Percentiles rank a stretch among this genome's conserved stretches.
Conservation (phyloP, 2,888 invertebrate genomes). For the Ophion obscuratus region DNA sequence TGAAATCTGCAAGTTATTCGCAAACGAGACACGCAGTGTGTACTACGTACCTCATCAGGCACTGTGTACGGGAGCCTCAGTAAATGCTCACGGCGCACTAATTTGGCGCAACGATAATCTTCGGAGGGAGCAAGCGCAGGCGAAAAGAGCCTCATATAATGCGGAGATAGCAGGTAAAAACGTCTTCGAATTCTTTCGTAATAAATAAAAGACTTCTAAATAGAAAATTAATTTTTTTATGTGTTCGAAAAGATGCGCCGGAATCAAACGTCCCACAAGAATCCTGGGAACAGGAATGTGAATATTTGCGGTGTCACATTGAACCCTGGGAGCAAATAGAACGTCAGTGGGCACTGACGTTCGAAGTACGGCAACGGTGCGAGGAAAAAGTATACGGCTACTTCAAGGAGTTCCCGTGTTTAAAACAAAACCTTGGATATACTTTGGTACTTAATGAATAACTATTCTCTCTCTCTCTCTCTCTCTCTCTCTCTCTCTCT, state of each 20-base stretch:
- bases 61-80: background rate
- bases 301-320: constrained; percentile 4
- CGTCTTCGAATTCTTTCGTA: background rate
- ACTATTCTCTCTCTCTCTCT: background rate
- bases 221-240: no score
- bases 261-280: no score
- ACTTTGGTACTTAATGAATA: constrained; percentile 3
- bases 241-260: no score
- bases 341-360: constrained; percentile 7
- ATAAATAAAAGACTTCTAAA: no score
- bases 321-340: constrained; percentile 1
- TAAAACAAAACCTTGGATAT: background rate
- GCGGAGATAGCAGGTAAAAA: background rate
- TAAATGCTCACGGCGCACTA: background rate
- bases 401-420: constrained; percentile 10
- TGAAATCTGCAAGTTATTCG: background rate
- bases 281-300: background rate
- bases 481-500: background rate
- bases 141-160: background rate
- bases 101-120: constrained; percentile 5
- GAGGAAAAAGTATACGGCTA: constrained; percentile 3
- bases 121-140: constrained; percentile 4
- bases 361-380: constrained; percentile 1
- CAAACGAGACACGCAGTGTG: constrained; percentile 1
- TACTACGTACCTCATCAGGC: constrained; percentile 3